Evolutionary conservation across 2,888 invertebrate genomes (phyloP).

Genomic region (Bombylius discolor): DNA sequence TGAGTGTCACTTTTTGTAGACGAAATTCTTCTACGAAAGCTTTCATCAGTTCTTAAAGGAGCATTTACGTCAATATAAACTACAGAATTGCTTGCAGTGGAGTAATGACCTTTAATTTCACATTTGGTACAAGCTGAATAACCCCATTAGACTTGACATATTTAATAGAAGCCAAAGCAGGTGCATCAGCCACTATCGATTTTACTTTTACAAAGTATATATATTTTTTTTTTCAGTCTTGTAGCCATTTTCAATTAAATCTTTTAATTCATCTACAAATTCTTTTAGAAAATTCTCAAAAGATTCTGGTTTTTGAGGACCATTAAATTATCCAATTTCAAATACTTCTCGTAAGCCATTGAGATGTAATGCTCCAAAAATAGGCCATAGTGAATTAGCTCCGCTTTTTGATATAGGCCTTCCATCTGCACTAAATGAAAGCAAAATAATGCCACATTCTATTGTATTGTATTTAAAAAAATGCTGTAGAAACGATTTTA

Average conservation of each 20-base stretch:
- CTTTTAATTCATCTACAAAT: not conserved
- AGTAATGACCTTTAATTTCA: not conserved
- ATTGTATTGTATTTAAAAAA: not conserved
- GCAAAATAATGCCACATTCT: not conserved
- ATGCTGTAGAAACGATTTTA: not conserved
- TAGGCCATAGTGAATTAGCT: not conserved
- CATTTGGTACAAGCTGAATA: not conserved
- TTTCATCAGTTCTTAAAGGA: not conserved
- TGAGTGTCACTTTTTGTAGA: not conserved
- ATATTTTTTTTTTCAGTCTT: not conserved
- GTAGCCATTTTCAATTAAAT: not conserved
- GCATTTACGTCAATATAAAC: not conserved
- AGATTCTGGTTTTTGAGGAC: not conserved
- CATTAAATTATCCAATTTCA: not conserved
- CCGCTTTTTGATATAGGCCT: not conserved
- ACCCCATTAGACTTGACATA: not conserved
- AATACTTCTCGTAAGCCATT: not conserved
- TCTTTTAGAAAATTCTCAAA: not conserved
- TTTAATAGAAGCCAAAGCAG: not conserved
- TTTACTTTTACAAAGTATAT: not conserved
- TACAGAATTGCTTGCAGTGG: not conserved
- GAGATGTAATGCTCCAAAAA: not conserved
- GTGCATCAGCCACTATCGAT: not conserved
- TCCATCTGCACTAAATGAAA: not conserved
- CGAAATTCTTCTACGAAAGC: not conserved